Conservation (phyloP, 2,113 vertebrate species). For the Perca schrenkii region DNA sequence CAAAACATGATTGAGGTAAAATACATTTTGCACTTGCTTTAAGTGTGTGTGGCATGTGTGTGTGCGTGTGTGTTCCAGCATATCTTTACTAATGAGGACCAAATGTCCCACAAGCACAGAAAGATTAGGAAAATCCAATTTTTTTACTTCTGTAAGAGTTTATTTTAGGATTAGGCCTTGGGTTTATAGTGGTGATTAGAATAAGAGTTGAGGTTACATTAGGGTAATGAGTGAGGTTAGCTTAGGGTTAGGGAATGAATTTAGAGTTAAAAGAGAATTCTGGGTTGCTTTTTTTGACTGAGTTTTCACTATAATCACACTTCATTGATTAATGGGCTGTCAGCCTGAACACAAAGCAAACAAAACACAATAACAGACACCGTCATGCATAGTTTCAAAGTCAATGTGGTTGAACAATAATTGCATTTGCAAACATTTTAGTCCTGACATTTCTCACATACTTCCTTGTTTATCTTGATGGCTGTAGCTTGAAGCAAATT, state of each 20-base stretch:
- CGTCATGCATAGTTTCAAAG: neutral
- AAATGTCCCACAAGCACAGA: conserved; percentile 60
- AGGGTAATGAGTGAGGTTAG: conserved; percentile 69
- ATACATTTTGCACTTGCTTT: conserved; percentile 29
- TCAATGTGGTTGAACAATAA: neutral
- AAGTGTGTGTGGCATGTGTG: conserved; percentile 11
- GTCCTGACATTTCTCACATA: neutral
- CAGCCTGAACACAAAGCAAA: conserved; percentile 19
- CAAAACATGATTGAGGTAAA: conserved; percentile 55
- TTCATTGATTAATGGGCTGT: conserved; percentile 16
- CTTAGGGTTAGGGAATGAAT: conserved; percentile 46
- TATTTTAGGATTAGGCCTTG: conserved; percentile 72
- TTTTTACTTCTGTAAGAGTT: conserved; percentile 66
- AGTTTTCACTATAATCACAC: conserved; percentile 23
- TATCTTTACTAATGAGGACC: conserved; percentile 59
- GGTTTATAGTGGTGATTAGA: conserved; percentile 66
- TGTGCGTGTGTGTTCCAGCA: conserved; percentile 40
- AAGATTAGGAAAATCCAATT: conserved; percentile 72
- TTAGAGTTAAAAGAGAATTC: conserved; percentile 29
- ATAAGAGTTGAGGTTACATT: conserved; percentile 56
- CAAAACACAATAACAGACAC: neutral
- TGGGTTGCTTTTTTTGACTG: conserved; percentile 16
- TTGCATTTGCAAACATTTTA: neutral
- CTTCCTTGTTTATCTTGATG: neutral
- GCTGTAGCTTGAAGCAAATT: neutral